These are phyloP conservation scores for Crypturellus tataupa DNA, from an alignment of 2,797 vertebrate species.

Conservation along the genomic window DNA sequence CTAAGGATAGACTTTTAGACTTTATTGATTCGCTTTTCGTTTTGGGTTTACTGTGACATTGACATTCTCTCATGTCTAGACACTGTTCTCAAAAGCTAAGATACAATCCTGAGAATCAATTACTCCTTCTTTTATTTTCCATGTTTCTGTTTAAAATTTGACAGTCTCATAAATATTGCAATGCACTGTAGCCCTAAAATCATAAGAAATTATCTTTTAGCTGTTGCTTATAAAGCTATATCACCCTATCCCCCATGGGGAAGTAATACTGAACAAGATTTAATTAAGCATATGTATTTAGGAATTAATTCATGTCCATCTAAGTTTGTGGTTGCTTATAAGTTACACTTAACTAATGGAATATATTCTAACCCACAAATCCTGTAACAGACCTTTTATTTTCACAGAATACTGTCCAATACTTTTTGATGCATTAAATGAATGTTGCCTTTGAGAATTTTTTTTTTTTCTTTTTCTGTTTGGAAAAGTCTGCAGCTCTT, in stretches of 20 bases:
- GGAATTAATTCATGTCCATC: neutral
- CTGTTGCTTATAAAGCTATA: neutral
- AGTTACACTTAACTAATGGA: neutral
- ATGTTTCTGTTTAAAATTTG: neutral
- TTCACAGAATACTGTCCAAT: neutral
- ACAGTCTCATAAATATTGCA: neutral
- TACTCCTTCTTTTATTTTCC: neutral
- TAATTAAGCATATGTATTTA: neutral
- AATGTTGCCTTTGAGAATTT: neutral
- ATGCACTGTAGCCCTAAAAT: neutral
- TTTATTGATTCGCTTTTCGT: neutral
- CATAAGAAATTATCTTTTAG: neutral
- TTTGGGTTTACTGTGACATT: neutral
- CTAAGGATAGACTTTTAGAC: neutral
- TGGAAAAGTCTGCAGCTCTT: neutral
- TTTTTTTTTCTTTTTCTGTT: neutral
- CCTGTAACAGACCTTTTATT: neutral
- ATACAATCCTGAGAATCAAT: neutral
- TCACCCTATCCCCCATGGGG: neutral
- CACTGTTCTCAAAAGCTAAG: neutral
- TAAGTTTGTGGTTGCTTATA: neutral
- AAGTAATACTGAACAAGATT: neutral
- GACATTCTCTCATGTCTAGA: neutral
- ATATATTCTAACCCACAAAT: neutral
- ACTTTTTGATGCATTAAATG: neutral